Evolutionary conservation across 2,797 vertebrate species (phyloP), one percentile per base, ranked within the genome.

Genomic region (Pogonophryne albipinna): DNA sequence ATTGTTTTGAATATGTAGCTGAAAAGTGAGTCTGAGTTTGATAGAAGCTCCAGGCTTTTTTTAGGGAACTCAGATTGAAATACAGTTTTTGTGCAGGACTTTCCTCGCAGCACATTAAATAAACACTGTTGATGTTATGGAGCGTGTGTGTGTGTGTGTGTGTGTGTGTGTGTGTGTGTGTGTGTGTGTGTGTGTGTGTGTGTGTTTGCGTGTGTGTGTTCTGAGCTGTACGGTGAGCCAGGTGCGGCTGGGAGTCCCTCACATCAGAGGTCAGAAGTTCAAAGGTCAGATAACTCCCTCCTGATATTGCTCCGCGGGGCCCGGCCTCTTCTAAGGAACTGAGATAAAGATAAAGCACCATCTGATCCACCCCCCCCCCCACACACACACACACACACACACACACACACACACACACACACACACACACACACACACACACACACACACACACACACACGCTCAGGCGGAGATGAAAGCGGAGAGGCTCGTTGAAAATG

Each of bases 401-500:
- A 34, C 31, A 34, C 31, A 34, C 31, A 34, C 34, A 38, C 34
- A 8, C 34, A 38, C 34, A 38, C 34, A 38, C 34, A 8, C 34
- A 38, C 34, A 34, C 34, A 34, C 34, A 6, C 34, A 34, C 34
- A 34, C 34, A 34, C 34, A 34, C 34, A 34, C 34, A 34, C 34
- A 34, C 34, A 34, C 34, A 34, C 34, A 34, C 34, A 6, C 34
- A 23, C 23, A 3, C 23, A 3, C 23, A 3, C 23, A 3, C 23
- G 70, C 74, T 69, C 79, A 5, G 27, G 45, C 78, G 8, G 13
- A 87, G 78, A 91, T 86, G 85, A 91, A 89, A 89, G 85, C 52
- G 2, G 61, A 72, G 77, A 19, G 11, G 67, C 80, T 83, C 10
- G 50, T 74, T 70, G 79, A 87, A 89, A 91, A 93, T 81, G 74